Evolutionary conservation across 2,113 vertebrate species (phyloP).

Genomic region (Leptosomus discolor): DNA sequence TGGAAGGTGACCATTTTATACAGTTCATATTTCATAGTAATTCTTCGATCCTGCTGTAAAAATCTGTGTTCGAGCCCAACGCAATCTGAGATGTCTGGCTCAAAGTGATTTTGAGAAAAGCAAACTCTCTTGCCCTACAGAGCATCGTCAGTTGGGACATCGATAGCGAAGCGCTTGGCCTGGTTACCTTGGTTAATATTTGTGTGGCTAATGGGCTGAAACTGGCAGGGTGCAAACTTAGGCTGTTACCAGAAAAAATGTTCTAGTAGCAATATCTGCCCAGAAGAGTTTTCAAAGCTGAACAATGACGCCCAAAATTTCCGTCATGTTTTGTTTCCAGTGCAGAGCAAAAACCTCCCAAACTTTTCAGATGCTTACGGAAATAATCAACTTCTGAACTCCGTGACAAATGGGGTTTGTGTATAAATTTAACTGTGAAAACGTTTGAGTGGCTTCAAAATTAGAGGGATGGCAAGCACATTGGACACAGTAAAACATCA

Average conservation of each 20-base stretch:
- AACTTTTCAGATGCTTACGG: background rate
- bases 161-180: background rate
- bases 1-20: background rate
- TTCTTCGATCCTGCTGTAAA: background rate
- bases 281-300: background rate
- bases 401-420: slow-evolving; percentile 52
- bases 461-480: slow-evolving; percentile 8
- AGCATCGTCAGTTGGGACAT: background rate
- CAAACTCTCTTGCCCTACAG: background rate
- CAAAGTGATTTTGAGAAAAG: background rate
- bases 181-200: background rate
- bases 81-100: background rate
- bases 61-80: background rate
- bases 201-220: background rate
- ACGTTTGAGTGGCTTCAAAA: background rate
- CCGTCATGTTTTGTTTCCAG: background rate
- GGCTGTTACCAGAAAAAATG: background rate
- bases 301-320: background rate
- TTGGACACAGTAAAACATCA: slow-evolving; percentile 14
- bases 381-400: background rate
- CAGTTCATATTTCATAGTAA: background rate
- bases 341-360: background rate
- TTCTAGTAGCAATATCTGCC: background rate
- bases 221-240: background rate
- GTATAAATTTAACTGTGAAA: slow-evolving; percentile 11